Percentiles rank a stretch among this genome's conserved stretches.
Conservation (phyloP, 2,113 vertebrate genomes). For the Leuciscus idus region DNA sequence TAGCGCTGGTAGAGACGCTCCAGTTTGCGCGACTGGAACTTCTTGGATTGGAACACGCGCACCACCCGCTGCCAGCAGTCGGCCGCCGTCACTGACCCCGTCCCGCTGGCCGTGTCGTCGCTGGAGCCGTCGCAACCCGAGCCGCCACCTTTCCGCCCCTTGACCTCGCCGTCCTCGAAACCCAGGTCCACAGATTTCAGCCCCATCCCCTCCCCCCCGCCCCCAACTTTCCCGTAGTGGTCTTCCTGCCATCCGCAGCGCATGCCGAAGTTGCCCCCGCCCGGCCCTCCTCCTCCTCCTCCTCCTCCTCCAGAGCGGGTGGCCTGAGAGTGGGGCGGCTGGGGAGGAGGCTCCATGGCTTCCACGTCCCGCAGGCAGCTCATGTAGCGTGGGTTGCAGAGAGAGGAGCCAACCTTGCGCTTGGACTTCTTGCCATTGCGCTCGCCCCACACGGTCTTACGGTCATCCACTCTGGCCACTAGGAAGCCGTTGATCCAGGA, state of each 20-base stretch:
- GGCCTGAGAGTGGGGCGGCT: slow-evolving; percentile 74
- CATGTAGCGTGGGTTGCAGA: slow-evolving; percentile 92
- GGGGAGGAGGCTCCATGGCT: slow-evolving; percentile 77
- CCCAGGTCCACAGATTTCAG: slow-evolving; percentile 85
- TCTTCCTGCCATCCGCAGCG: slow-evolving; percentile 95
- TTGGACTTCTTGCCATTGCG: slow-evolving; percentile 93
- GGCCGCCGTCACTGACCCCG: slow-evolving; percentile 61
- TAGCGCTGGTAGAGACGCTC: slow-evolving; percentile 97
- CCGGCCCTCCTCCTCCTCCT: slow-evolving; percentile 65
- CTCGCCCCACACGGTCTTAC: slow-evolving; percentile 94
- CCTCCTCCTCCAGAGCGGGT: slow-evolving; percentile 72
- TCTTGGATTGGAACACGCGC: slow-evolving; percentile 93
- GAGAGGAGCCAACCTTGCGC: slow-evolving; percentile 81
- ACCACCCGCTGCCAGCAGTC: slow-evolving; percentile 86
- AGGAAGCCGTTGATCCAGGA: slow-evolving; percentile 97
- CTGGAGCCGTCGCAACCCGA: slow-evolving; percentile 57
- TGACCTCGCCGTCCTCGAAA: slow-evolving; percentile 84
- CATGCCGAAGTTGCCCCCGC: slow-evolving; percentile 72
- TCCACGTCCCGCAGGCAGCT: slow-evolving; percentile 94
- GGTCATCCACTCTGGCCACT: slow-evolving; percentile 94
- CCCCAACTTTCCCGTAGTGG: slow-evolving; percentile 84
- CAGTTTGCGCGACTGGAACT: slow-evolving; percentile 94
- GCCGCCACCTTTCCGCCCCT: slow-evolving; percentile 64
- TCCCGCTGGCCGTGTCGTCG: slow-evolving; percentile 25
- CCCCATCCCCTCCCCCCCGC: slow-evolving; percentile 78